A percentile compares a stretch with the other conserved stretches of the same genome.
Conservation (phyloP, 2,797 vertebrate genomes). For the Thaleichthys pacificus region DNA sequence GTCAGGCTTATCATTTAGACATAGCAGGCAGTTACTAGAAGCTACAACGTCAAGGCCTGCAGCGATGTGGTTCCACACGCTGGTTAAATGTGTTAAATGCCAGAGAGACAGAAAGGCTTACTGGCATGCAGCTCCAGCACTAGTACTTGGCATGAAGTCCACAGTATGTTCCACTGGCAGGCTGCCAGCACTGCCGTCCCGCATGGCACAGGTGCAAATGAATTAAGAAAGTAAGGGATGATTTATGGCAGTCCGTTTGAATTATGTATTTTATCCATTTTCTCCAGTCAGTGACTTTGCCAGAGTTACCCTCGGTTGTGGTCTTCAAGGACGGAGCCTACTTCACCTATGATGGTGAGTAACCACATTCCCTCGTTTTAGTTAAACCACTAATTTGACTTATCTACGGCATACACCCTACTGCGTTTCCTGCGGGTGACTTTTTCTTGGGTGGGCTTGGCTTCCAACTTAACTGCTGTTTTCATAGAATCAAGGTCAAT, state of each 20-base stretch:
- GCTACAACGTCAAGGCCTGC: neutral
- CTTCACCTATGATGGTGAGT: constrained; percentile 95
- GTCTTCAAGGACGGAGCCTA: constrained; percentile 94
- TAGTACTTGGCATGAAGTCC: constrained; percentile 14
- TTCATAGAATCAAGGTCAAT: constrained; percentile 1
- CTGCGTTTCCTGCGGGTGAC: neutral
- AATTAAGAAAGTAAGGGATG: constrained; percentile 8
- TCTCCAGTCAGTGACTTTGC: constrained; percentile 82
- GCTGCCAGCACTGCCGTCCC: constrained; percentile 14
- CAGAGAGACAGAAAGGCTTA: neutral
- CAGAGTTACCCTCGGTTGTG: constrained; percentile 88
- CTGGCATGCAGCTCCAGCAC: constrained; percentile 3
- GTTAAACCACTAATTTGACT: neutral
- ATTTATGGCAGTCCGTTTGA: constrained; percentile 33
- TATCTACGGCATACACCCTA: constrained; percentile 7
- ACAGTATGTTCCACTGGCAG: constrained; percentile 13
- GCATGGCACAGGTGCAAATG: constrained; percentile 27
- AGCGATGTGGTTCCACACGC: constrained; percentile 6
- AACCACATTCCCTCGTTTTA: neutral
- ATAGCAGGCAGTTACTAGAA: neutral
- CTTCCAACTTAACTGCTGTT: neutral
- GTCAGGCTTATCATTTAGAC: neutral
- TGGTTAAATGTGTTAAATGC: constrained; percentile 12
- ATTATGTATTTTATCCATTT: constrained; percentile 29
- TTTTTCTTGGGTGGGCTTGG: constrained; percentile 18